Percentiles rank a stretch among this genome's conserved stretches.
Conservation (phyloP, 30 jellyfish, hydroid and myxozoan genomes). For the Aurelia aurita region DNA sequence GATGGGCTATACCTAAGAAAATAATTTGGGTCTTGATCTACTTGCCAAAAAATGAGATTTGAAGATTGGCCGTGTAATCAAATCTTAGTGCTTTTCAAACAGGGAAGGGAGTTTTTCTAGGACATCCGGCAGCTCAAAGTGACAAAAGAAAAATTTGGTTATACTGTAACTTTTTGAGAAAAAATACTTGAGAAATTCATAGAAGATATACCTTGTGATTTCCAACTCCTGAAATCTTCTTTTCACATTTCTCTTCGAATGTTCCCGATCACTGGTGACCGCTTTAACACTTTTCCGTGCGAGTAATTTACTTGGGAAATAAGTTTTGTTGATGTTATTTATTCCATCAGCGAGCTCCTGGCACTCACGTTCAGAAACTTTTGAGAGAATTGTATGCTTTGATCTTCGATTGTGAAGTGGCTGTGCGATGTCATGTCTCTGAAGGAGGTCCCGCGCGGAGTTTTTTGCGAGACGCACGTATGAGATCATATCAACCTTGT, state of each 20-base stretch:
- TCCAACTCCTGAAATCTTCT: conserved; percentile 59
- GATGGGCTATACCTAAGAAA: too few relatives aligned
- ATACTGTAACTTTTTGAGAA: background rate
- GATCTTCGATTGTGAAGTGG: conserved; percentile 82
- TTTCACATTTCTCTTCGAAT: conserved; percentile 10
- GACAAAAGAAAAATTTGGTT: background rate
- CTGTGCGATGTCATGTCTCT: conserved; percentile 66
- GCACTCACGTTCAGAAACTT: conserved; percentile 86
- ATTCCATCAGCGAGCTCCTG: conserved; percentile 87
- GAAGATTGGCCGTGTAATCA: too few relatives aligned
- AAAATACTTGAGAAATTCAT: background rate
- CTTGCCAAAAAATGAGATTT: too few relatives aligned
- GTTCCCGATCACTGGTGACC: background rate
- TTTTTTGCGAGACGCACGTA: conserved; percentile 90
- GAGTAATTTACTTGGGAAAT: conserved; percentile 67
- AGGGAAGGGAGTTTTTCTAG: background rate
- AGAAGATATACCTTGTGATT: conserved; percentile 56
- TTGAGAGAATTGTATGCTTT: conserved; percentile 82
- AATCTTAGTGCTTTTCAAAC: background rate
- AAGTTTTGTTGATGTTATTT: conserved; percentile 45
- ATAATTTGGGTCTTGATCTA: too few relatives aligned
- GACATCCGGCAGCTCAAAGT: background rate
- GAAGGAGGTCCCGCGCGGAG: conserved; percentile 84
- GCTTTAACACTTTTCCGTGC: conserved; percentile 42
- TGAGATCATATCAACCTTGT: conserved; percentile 95